Evolutionary conservation across 2,797 vertebrate species (phyloP).

Genomic region (Coreius guichenoti): DNA sequence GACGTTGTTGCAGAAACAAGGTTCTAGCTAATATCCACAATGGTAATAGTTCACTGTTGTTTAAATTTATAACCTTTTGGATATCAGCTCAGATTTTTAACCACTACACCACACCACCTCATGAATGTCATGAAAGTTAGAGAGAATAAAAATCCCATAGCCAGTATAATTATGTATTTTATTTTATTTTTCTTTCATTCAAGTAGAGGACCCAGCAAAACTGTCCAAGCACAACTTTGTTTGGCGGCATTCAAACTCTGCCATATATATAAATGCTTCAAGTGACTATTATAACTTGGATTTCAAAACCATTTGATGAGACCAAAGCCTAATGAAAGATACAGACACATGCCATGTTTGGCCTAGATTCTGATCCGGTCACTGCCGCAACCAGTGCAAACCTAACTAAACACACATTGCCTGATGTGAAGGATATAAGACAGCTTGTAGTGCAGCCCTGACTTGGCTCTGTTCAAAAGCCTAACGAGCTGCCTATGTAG

Average conservation of each 20-base stretch:
- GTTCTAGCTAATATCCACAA: not conserved
- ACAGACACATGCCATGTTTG: conserved; percentile 6
- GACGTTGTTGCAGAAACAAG: not conserved
- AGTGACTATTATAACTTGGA: conserved; percentile 14
- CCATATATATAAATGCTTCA: conserved; percentile 11
- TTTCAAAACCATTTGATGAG: conserved; percentile 11
- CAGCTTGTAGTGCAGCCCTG: conserved; percentile 32
- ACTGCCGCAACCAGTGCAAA: not conserved
- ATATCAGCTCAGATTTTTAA: not conserved
- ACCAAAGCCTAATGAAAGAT: conserved; percentile 25
- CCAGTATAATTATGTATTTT: not conserved
- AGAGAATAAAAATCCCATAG: not conserved
- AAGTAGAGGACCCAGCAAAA: conserved; percentile 4
- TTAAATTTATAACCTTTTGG: not conserved
- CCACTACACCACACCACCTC: not conserved
- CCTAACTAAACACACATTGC: conserved; percentile 41
- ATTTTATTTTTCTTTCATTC: not conserved
- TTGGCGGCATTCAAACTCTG: not conserved
- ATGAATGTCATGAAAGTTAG: not conserved
- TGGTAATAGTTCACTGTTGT: not conserved
- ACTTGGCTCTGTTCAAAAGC: not conserved
- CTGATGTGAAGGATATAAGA: conserved; percentile 33
- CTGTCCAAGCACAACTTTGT: not conserved
- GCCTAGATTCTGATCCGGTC: conserved; percentile 2
- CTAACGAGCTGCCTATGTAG: not conserved